These are phyloP conservation scores for Pao palembangensis DNA, from an alignment of 2,113 vertebrate species.

Conservation along the genomic window DNA sequence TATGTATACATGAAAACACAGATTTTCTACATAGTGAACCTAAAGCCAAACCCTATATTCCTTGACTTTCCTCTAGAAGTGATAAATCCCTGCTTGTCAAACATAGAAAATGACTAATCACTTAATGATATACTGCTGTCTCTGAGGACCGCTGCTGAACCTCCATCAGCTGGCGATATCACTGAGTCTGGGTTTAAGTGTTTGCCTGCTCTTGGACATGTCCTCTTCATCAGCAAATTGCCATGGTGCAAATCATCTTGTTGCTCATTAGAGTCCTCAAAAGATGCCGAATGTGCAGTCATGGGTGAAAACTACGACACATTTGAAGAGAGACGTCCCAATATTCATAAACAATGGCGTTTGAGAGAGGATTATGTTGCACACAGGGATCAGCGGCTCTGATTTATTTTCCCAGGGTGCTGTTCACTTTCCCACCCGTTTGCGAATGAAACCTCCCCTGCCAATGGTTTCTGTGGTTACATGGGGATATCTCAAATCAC, in stretches of 20 bases:
- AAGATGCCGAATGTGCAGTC: slow-evolving; percentile 10
- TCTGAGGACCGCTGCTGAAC: slow-evolving; percentile 66
- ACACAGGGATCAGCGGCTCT: slow-evolving; percentile 60
- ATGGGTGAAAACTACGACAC: slow-evolving; percentile 60
- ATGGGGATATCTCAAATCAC: slow-evolving; percentile 67
- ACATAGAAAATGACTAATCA: slow-evolving; percentile 71
- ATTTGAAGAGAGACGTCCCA: slow-evolving; percentile 70
- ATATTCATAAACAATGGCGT: slow-evolving; percentile 66
- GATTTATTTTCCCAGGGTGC: slow-evolving; percentile 74
- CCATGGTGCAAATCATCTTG: slow-evolving; percentile 1
- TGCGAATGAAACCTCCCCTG: slow-evolving; percentile 52
- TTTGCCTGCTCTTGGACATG: slow-evolving; percentile 29
- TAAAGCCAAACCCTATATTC: slow-evolving; percentile 28
- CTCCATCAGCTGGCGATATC: slow-evolving; percentile 49
- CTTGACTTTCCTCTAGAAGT: slow-evolving; percentile 36
- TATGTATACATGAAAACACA: neutral
- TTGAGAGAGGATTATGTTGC: slow-evolving; percentile 63
- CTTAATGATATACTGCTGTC: slow-evolving; percentile 74
- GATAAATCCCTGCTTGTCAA: slow-evolving; percentile 78
- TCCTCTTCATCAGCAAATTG: slow-evolving; percentile 17
- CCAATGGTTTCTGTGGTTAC: slow-evolving; percentile 51
- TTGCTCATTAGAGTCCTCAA: slow-evolving; percentile 11
- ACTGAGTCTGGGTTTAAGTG: slow-evolving; percentile 9
- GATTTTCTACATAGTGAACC: slow-evolving; percentile 3
- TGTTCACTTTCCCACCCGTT: slow-evolving; percentile 52